Percentiles rank a stretch among this genome's conserved stretches.
These are phyloP conservation scores for Penaeus japonicus DNA, from an alignment of 1,140 invertebrate species.

Conservation along the genomic window DNA sequence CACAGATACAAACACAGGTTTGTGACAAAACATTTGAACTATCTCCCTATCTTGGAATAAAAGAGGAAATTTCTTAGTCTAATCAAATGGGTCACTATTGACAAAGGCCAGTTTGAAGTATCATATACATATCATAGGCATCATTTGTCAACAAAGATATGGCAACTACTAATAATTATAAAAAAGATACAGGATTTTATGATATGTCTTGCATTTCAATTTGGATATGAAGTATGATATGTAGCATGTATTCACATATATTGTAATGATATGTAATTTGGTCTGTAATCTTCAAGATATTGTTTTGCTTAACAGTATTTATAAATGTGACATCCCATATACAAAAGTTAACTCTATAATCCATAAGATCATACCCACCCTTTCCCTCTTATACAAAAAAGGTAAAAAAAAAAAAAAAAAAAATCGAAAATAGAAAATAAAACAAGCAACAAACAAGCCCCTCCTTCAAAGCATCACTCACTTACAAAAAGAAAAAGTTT, in stretches of 20 bases:
- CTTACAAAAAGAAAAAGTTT: background rate
- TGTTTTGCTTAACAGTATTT: conserved; percentile 7
- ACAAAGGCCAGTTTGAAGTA: conserved; percentile 28
- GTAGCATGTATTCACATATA: conserved; percentile 37
- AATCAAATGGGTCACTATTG: conserved; percentile 34
- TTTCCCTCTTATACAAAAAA: conserved; percentile 19
- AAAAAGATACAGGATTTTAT: conserved; percentile 51
- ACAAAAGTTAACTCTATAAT: conserved; percentile 14
- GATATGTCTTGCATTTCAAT: conserved; percentile 47
- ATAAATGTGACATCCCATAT: background rate
- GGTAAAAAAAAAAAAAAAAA: too few relatives aligned
- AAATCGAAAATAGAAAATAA: too few relatives aligned
- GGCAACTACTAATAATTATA: conserved; percentile 31
- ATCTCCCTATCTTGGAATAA: conserved; percentile 31
- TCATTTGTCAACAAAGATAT: conserved; percentile 35
- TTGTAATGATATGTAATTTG: conserved; percentile 37
- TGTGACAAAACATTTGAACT: conserved; percentile 45
- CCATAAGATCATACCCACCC: conserved; percentile 15
- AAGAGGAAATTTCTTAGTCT: conserved; percentile 38
- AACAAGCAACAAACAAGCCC: conserved; percentile 42
- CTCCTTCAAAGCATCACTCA: conserved; percentile 37
- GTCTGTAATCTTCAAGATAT: conserved; percentile 32
- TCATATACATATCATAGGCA: conserved; percentile 25
- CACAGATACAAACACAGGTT: conserved; percentile 42
- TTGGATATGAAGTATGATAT: conserved; percentile 53